Base-by-base conservation (phyloP, 2,888 invertebrate genomes). In the Cerastis rubricosa region DNA sequence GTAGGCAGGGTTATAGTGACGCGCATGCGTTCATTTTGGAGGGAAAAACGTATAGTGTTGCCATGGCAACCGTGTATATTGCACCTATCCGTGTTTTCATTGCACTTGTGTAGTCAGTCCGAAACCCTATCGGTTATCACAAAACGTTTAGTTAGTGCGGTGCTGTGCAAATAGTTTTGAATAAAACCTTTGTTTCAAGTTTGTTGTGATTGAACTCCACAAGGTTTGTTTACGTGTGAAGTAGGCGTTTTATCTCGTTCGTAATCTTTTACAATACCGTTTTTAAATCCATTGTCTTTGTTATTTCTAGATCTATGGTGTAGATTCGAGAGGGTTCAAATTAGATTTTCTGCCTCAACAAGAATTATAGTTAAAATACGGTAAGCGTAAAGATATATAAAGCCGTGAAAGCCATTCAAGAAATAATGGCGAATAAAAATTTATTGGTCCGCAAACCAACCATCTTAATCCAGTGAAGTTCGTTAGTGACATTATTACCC, bases 11-110 rank as follows among this genome's bases (percentile, higher is more conserved):
- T 81, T 76, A 76, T 47, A 80, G 70, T 83, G 84, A 83, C 89
- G 95, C 96, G 96, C 96, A 96, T 95, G 96, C 95, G 95, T 93
- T 87, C 84, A 85, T 95, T 95, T 96, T 96, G 96, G 96, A 96
- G 96, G 96, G 95, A 96, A 96, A 95, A 93, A 90, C 91, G 91
- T 92, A 91, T 93, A 94, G 93, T 93, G 95, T 95, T 93, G 92
- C 90, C 92, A 96, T 95, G 88, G 91, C 92, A 84, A 96, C 94
- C 89, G 86, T 88, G 91, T 90, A 87, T 88, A 91, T 89, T 94
- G 93, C 94, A 95, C 91, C 89, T 90, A 89, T 88, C 80, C 79
- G 81, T 88, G 89, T 90, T 81, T 85, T 84, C 78, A 78, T 88
- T 88, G 85, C 88, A 89, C 86, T 85, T 88, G 86, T 88, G 90